phyloP scores from a whole-genome alignment of 2,888 invertebrate genomes.

The Limnephilus auricula region DNA sequence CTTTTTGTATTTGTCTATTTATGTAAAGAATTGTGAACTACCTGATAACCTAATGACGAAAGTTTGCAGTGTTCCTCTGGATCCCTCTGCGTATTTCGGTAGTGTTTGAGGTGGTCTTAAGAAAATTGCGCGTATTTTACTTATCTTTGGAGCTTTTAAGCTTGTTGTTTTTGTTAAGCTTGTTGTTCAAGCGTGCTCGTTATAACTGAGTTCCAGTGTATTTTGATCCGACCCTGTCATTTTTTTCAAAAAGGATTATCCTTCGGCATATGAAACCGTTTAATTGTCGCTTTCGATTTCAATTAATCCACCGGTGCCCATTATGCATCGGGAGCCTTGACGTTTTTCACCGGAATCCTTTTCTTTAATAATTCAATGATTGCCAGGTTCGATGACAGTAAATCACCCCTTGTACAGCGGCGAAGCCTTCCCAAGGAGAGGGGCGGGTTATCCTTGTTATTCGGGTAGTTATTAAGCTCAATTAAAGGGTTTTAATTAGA shows the following conservation, averaged over 20 bases:
- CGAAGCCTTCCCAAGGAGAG: slow-evolving; percentile 31
- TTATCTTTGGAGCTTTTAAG: not conserved
- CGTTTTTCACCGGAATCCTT: slow-evolving; percentile 48
- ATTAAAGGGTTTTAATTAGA: slow-evolving; percentile 62
- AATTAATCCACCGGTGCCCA: slow-evolving; percentile 56
- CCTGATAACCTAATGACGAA: not conserved
- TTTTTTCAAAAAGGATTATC: not conserved
- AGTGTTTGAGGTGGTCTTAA: not conserved
- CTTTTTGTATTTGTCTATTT: not conserved
- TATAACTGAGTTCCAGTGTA: not conserved
- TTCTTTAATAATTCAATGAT: slow-evolving; percentile 55
- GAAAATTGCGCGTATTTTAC: not conserved
- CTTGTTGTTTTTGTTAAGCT: not conserved
- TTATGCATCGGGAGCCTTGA: slow-evolving; percentile 27
- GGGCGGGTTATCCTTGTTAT: slow-evolving; percentile 54
- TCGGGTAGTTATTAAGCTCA: slow-evolving; percentile 61
- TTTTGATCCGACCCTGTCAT: not conserved
- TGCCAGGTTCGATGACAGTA: slow-evolving; percentile 61
- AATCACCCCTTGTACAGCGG: slow-evolving; percentile 53
- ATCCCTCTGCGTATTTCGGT: not conserved
- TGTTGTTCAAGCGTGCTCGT: not conserved
- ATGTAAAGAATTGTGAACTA: not conserved
- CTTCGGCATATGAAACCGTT: slow-evolving; percentile 9
- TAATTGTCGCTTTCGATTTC: slow-evolving; percentile 61
- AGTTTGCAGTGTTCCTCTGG: not conserved